Evolutionary conservation across 2,113 vertebrate species (phyloP).

Genomic region (Chamaea fasciata): DNA sequence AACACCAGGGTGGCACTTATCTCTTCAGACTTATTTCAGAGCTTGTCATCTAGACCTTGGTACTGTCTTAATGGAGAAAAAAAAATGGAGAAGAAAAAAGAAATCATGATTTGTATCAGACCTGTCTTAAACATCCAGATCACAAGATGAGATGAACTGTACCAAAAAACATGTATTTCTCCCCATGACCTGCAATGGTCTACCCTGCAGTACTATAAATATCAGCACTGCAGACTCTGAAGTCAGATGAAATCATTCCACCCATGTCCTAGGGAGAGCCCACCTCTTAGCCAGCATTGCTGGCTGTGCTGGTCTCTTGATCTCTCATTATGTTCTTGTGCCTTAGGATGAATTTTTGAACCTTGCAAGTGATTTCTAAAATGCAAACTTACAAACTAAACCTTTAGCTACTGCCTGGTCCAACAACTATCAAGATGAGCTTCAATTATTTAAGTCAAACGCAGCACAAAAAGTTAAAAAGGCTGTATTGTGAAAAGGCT

Average conservation of each 20-base stretch:
- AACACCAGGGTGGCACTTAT: background rate
- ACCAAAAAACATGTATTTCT: background rate
- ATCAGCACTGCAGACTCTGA: background rate
- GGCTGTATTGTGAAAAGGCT: background rate
- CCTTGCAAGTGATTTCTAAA: background rate
- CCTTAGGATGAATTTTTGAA: background rate
- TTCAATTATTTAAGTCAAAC: background rate
- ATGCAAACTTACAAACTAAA: background rate
- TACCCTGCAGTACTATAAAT: background rate
- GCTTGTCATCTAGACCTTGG: background rate
- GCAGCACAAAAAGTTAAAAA: background rate
- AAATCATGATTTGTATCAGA: background rate
- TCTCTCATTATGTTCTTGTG: background rate
- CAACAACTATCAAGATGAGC: background rate
- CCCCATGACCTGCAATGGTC: background rate
- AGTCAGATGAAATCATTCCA: background rate
- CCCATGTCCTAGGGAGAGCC: background rate
- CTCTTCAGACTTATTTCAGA: background rate
- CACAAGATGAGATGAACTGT: background rate
- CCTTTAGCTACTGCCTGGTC: background rate
- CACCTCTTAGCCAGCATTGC: background rate
- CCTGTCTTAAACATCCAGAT: background rate
- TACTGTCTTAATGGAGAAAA: background rate
- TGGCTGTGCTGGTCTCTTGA: background rate
- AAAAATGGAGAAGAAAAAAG: background rate